Percentiles rank a stretch among this genome's conserved stretches.
These are phyloP conservation scores for Octomys mimax DNA, from an alignment of 2,797 vertebrate species.

Conservation along the genomic window DNA sequence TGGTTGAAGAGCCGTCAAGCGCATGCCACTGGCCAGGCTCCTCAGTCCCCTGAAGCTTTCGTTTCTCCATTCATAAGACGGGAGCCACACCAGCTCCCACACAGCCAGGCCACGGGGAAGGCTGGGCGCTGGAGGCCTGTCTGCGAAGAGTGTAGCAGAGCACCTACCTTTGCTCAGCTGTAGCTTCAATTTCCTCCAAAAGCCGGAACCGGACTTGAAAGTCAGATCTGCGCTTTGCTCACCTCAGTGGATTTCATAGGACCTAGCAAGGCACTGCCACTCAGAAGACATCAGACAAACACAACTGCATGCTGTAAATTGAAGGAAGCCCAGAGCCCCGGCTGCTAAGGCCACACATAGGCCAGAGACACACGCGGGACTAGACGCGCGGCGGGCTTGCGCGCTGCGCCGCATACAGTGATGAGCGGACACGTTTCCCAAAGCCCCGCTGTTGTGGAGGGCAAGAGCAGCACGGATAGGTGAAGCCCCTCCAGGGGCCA, in stretches of 20 bases:
- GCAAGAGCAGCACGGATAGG: neutral
- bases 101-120: neutral
- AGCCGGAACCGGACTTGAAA: neutral
- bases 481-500: neutral
- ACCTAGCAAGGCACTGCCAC: neutral
- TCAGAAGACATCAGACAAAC: neutral
- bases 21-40: neutral
- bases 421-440: neutral
- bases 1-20: neutral
- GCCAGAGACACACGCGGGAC: neutral
- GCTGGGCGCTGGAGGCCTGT: neutral
- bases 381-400: neutral
- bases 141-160: neutral
- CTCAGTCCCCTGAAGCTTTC: neutral
- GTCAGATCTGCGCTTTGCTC: neutral
- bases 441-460: neutral
- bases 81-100: neutral
- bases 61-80: slow-evolving; percentile 17
- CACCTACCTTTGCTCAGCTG: neutral
- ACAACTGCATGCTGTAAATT: neutral
- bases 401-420: neutral
- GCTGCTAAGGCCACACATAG: neutral
- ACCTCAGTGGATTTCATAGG: neutral
- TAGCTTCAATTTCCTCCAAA: neutral
- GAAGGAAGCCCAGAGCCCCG: neutral